Evolutionary conservation across 2,888 invertebrate genomes (phyloP).

Genomic region (Rapana venosa): DNA sequence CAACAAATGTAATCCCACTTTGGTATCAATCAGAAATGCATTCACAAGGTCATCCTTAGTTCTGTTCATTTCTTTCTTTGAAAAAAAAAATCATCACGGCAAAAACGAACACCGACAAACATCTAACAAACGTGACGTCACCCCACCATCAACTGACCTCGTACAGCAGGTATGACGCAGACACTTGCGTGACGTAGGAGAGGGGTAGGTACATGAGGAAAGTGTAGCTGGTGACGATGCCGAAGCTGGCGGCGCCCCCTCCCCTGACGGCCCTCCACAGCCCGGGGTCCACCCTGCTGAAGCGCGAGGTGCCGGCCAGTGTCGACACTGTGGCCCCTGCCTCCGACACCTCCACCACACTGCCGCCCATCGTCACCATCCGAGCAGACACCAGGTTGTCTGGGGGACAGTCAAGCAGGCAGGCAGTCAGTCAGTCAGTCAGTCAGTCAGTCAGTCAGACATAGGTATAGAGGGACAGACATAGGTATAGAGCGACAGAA

Average conservation of each 20-base stretch:
- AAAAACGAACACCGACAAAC: background rate
- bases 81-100: background rate
- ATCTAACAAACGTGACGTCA: background rate
- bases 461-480: too few species aligned
- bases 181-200: constrained; percentile 13
- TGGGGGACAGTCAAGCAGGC: background rate
- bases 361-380: constrained; percentile 28
- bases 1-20: background rate
- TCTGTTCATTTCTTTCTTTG: too few species aligned
- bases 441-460: too few species aligned
- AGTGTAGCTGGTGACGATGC: constrained; percentile 43
- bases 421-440: too few species aligned
- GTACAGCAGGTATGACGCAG: background rate
- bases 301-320: background rate
- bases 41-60: too few species aligned
- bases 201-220: constrained; percentile 31
- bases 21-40: background rate
- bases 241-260: constrained; percentile 32
- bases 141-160: background rate
- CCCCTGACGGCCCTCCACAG: constrained; percentile 21
- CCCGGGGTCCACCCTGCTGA: constrained; percentile 23
- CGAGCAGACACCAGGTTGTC: constrained; percentile 22
- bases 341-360: constrained; percentile 19
- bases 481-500: too few species aligned
- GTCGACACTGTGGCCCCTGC: background rate